Percentiles rank a stretch among this genome's conserved stretches.
phyloP scores from a whole-genome alignment of 2,113 vertebrate genomes.

The Atractosteus spatula region DNA sequence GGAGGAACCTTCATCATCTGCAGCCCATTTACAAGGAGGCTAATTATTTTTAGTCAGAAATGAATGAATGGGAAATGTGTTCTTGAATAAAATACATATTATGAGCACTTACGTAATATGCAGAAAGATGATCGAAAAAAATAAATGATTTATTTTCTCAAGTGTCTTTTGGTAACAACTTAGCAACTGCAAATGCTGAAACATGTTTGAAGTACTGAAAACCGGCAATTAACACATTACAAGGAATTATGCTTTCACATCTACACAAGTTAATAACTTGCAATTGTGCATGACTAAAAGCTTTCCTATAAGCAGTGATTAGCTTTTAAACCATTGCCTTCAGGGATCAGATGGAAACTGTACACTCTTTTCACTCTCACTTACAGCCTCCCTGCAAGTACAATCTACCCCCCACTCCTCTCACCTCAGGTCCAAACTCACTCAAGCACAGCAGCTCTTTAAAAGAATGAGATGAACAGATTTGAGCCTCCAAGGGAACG shows the following conservation, averaged over 20 bases:
- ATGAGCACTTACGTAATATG: no score
- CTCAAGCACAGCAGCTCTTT: conserved; percentile 24
- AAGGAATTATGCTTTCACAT: neutral
- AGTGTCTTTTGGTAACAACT: no score
- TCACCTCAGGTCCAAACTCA: conserved; percentile 22
- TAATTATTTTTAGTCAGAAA: no score
- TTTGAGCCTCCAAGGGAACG: conserved; percentile 17
- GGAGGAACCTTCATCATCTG: no score
- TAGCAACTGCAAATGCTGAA: no score
- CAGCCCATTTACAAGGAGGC: no score
- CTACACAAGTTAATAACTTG: conserved; percentile 14
- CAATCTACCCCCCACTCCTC: conserved; percentile 12
- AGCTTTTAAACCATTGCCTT: conserved; percentile 2
- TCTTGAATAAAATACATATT: no score
- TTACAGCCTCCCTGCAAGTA: conserved; percentile 16
- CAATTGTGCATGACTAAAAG: conserved; percentile 15
- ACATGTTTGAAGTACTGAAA: no score
- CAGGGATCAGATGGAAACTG: neutral
- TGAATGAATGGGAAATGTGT: no score
- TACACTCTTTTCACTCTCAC: neutral
- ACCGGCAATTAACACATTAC: neutral
- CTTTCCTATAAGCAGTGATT: neutral
- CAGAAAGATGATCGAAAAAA: no score
- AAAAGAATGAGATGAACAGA: conserved; percentile 24
- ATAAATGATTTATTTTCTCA: no score